Base-by-base conservation (phyloP, 2,797 vertebrate genomes). In the Malacoraja senta region DNA sequence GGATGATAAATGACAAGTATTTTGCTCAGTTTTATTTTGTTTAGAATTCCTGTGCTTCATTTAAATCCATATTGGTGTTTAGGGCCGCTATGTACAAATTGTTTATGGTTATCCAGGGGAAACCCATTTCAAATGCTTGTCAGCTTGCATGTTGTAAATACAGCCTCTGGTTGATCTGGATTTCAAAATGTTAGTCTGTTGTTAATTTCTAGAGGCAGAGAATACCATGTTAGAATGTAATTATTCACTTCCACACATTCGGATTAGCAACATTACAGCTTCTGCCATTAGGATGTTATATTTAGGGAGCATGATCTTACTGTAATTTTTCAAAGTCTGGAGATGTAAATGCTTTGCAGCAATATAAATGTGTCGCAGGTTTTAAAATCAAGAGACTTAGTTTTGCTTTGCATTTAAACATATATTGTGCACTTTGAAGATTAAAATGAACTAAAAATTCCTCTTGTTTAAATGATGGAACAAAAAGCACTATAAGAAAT, bases 391-490 rank as follows among this genome's bases (percentile, higher is more conserved):
- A n/a, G 21, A 9, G 84, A 19, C 9, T 21, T 88, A 17, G 29
- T 65, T 88, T 88, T 88, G 68, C 32, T 72, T 1, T 38, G 68
- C 21, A 74, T 91, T 91, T 72, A 12, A 72, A 68, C 19, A 44
- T 91, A 91, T 44, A 91, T 91, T 91, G 68, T 91, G 88, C 88
- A 74, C 68, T 91, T 44, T 38, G 90, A 94, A 83, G 93, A 93
- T 93, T 72, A 38, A 93, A 76, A 93, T 76, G 19, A 71, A 77
- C 90, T 83, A 32, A 93, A 93, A 93, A 93, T 63, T 93, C 93
- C 93, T 93, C 38, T 93, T 94, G 94, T 93, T 93, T 93, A 93
- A 80, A 93, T 74, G 93, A 61, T 74, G 91, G 94, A 94, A 94
- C 93, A 86, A 93, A 74, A 91, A 74, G 90, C 90, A 91, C 90